phyloP scores from a whole-genome alignment of 2,797 vertebrate genomes.

The Lacerta agilis region DNA sequence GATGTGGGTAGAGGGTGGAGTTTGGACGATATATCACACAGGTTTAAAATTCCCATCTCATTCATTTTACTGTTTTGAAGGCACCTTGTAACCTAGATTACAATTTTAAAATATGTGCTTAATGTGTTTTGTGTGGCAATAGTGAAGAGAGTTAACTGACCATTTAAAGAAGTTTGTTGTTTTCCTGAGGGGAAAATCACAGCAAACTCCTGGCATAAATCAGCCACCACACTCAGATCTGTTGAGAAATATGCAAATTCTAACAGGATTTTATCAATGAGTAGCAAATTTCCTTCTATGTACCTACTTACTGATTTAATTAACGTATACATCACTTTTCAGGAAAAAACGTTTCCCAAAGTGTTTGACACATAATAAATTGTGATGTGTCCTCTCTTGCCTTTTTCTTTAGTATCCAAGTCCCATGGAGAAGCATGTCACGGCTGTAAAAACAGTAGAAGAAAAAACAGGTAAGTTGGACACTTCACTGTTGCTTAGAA shows the following conservation, averaged over 20 bases:
- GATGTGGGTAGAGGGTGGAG: no score
- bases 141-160: neutral
- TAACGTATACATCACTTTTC: no score
- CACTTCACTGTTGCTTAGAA: neutral
- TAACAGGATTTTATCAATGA: constrained; percentile 3
- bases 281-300: neutral
- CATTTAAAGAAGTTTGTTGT: neutral
- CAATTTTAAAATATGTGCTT: neutral
- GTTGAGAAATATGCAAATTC: constrained; percentile 31
- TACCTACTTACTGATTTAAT: neutral
- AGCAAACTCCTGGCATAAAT: constrained; percentile 4
- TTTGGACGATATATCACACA: fast-evolving
- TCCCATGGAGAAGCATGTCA: constrained; percentile 76
- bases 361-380: neutral
- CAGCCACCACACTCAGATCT: neutral
- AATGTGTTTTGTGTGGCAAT: fast-evolving
- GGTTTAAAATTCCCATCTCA: fast-evolving
- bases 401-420: constrained; percentile 75
- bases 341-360: no score
- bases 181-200: neutral
- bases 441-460: constrained; percentile 72
- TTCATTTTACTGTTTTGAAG: neutral
- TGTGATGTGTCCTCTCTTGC: constrained; percentile 37
- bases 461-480: constrained; percentile 74
- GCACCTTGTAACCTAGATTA: neutral